Evolutionary conservation across 2,113 vertebrate species (phyloP), one percentile per base, ranked within the genome.

Genomic region (Glareola pratincola): DNA sequence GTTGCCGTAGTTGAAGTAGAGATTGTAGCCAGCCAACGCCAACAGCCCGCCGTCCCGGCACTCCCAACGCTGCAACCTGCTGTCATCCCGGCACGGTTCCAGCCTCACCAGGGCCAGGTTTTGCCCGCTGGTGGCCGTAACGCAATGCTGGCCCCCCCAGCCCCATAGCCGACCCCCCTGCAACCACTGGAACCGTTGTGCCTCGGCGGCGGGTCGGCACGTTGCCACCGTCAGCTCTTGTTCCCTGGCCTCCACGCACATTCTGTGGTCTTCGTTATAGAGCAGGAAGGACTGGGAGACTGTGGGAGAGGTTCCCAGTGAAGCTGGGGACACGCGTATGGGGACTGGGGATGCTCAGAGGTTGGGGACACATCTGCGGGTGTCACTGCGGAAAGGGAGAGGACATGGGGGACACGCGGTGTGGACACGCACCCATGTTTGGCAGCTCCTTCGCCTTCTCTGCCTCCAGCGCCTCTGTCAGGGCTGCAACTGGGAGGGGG

Each of bases 1-100:
- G 81, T 96, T 90, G 41, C 96, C 93, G 21, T 77, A 96, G 22
- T 96, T 96, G 36, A 96, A 95, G n/a, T 84, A 94, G 14, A 96
- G 80, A 3, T 48, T 2, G 5, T 51, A 17, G 1, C 86, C 92
- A 1, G 48, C 75, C 6, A 93, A 21, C 0, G 80, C 92, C 75
- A 90, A 12, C 23, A 90, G 12, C 6, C 54, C 54, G 0, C 68
- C 86, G 0, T 2, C 27, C 2, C 51, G 62, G 14, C 66, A 92
- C 27, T 76, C 86, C 88, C 72, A 96, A 3, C 24, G 54, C 53
- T 86, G 95, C 47, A 60, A 26, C n/a, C 1, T 5, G 22, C 7
- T 21, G 5, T 67, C 39, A 1, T 43, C 63, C 51, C 41, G 53
- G 68, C 91, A 95, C 7, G 53, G 20, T 30, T 57, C 53, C 48